A percentile compares a stretch with the other conserved stretches of the same genome.
phyloP scores from a whole-genome alignment of 1,140 invertebrate genomes.

The Zaprionus capensis region DNA sequence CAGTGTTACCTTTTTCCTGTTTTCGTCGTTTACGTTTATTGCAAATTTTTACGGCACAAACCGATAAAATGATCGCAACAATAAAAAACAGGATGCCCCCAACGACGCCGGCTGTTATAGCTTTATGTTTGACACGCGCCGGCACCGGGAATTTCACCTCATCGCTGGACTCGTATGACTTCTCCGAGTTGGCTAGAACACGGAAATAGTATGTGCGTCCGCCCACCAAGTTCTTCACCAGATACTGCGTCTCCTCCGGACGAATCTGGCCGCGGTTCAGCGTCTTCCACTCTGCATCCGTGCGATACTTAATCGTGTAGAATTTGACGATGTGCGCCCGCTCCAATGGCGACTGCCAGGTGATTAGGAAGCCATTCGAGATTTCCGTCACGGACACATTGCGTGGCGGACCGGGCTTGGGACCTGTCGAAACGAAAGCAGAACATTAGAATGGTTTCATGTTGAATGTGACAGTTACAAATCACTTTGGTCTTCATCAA shows the following conservation, averaged over 20 bases:
- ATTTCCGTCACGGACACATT: conserved; percentile 95
- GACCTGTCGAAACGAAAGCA: conserved; percentile 87
- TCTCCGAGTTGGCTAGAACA: conserved; percentile 93
- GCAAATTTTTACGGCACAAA: conserved; percentile 98
- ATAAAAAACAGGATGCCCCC: conserved; percentile 98
- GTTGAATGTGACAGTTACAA: not conserved
- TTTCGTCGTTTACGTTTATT: conserved; percentile 97
- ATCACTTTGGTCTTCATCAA: not conserved
- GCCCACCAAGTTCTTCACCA: conserved; percentile 95
- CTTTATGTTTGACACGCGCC: conserved; percentile 95
- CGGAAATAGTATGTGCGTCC: conserved; percentile 95
- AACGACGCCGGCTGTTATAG: conserved; percentile 96
- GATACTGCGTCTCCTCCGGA: conserved; percentile 93
- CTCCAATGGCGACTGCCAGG: conserved; percentile 94
- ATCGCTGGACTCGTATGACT: conserved; percentile 92
- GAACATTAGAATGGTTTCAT: conserved; percentile 34
- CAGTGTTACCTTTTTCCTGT: conserved; percentile 96
- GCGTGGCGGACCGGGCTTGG: conserved; percentile 93
- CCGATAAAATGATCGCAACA: conserved; percentile 96
- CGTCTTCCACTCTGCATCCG: conserved; percentile 93
- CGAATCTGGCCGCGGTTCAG: conserved; percentile 94
- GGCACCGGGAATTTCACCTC: conserved; percentile 94
- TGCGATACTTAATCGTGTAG: conserved; percentile 96
- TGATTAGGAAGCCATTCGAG: conserved; percentile 93
- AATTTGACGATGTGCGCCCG: conserved; percentile 92